Evolutionary conservation across 2,888 invertebrate species (phyloP).

Genomic region (Argyra leucocephala): DNA sequence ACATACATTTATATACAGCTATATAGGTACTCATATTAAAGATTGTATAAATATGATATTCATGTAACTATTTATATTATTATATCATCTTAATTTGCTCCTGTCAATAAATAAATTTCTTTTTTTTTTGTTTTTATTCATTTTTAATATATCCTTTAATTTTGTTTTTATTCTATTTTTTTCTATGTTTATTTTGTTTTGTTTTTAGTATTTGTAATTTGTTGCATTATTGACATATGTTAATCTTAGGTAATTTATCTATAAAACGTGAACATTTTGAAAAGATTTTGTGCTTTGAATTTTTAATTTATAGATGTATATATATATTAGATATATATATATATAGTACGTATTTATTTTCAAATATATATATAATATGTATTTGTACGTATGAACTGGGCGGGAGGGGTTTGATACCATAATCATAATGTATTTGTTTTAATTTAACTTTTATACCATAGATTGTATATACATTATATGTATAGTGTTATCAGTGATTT

Average conservation of each 20-base stretch:
- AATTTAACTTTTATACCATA: no score
- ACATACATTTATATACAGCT: background rate
- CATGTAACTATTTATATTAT: no score
- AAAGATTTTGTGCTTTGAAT: background rate
- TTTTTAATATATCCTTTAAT: background rate
- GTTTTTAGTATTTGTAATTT: background rate
- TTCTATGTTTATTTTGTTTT: background rate
- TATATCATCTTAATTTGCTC: background rate
- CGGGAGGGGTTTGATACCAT: no score
- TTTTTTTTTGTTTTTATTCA: background rate
- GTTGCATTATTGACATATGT: constrained; percentile 4
- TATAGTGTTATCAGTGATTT: no score
- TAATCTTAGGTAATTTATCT: constrained; percentile 4
- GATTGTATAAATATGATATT: no score
- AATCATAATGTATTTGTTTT: no score
- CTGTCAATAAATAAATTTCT: background rate
- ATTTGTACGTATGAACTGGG: background rate
- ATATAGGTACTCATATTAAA: background rate
- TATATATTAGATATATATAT: background rate
- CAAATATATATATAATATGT: background rate
- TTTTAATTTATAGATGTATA: background rate
- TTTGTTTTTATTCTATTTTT: background rate
- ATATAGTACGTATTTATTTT: background rate
- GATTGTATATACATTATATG: no score
- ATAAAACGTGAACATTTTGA: background rate